These are phyloP conservation scores for Drosophila dunni DNA, from an alignment of 1,140 invertebrate genomes.

Conservation along the genomic window DNA sequence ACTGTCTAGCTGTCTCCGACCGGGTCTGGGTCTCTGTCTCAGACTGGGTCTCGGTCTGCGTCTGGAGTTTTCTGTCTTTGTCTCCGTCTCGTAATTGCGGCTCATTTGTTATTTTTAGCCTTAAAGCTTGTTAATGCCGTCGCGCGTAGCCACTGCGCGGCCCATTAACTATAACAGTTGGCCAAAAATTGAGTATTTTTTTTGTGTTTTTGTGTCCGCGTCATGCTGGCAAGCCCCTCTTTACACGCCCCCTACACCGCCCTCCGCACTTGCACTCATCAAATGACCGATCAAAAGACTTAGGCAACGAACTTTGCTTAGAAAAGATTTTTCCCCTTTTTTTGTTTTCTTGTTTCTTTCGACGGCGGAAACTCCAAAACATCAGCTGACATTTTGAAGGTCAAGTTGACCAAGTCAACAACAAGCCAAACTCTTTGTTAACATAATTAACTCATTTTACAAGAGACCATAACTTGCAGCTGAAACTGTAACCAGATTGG, in stretches of 20 bases:
- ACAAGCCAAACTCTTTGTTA: constrained; percentile 11
- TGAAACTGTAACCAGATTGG: constrained; percentile 29
- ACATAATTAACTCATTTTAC: constrained; percentile 35
- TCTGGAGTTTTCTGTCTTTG: background rate
- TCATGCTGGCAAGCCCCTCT: constrained; percentile 48
- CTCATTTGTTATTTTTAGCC: constrained; percentile 80
- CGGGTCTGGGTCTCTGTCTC: constrained; percentile 12
- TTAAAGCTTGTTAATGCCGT: constrained; percentile 57
- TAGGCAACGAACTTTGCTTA: constrained; percentile 72
- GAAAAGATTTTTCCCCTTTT: constrained; percentile 34
- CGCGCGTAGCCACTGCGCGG: constrained; percentile 40
- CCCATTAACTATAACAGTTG: constrained; percentile 55
- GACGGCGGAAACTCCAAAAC: constrained; percentile 28
- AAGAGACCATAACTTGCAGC: constrained; percentile 21
- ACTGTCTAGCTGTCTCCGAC: constrained; percentile 16
- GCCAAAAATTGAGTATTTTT: constrained; percentile 9
- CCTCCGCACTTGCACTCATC: constrained; percentile 40
- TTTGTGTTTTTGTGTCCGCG: constrained; percentile 53
- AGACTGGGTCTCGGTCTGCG: constrained; percentile 14
- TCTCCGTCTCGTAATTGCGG: constrained; percentile 60
- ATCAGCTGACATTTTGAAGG: constrained; percentile 45
- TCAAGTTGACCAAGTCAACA: constrained; percentile 34
- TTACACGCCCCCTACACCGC: background rate
- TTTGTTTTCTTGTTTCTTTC: constrained; percentile 1
- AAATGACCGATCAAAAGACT: constrained; percentile 71